Conservation (phyloP, 1,140 invertebrate species). For the Drosophila melanogaster region Release_6_plus_ISO1_MT NC_004354.4:10624001-10624500, state of each 20-base stretch:
- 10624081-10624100: not conserved
- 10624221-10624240: not conserved
- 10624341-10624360: not conserved
- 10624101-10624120: not conserved
- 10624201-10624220: constrained; percentile 5
- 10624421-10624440: constrained; percentile 1
- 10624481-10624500: constrained; percentile 14
- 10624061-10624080: not conserved
- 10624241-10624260: constrained; percentile 10
- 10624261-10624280: not conserved
- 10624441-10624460: not conserved
- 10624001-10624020: constrained; percentile 9
- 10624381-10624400: not conserved
- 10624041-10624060: not conserved
- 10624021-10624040: not conserved
- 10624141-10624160: not conserved
- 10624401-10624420: not conserved
- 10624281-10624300: not conserved
- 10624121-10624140: constrained; percentile 4
- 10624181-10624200: too few relatives aligned
- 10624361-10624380: constrained; percentile 11
- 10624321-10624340: not conserved
- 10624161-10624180: not conserved
- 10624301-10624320: constrained; percentile 5
- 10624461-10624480: constrained; percentile 10